Evolutionary conservation across 2,888 invertebrate species (phyloP), one percentile per base, ranked within the genome.

Genomic region (Campaea margaritaria): DNA sequence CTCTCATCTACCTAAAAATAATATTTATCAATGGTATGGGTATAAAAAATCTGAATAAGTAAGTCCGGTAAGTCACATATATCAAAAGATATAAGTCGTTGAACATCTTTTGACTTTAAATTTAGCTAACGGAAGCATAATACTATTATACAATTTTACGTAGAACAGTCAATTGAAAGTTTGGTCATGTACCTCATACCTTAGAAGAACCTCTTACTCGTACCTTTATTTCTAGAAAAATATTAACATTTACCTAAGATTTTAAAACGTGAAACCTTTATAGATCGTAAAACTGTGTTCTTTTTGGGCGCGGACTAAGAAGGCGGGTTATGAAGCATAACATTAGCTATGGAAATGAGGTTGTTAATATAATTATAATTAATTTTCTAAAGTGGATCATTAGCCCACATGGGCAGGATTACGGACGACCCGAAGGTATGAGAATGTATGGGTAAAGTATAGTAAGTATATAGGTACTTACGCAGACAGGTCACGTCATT

Each of bases 281-380:
- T 39, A 41, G 34, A 47, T 47, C 36, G n/a, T 31, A 15, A 15
- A 16, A 43, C 14, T 31, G 38, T 47, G n/a, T 43, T 47, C 42
- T 36, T 58, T 62, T 49, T 39, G 34, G 15, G 13, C 67, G 67
- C 42, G 34, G 21, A 72, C 73, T 73, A 73, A 65, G 68, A 21
- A 68, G 69, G 71, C 69, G 67, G 67, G 62, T 56, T 64, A 63
- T 55, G 75, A 70, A 76, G 73, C 75, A 69, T 82, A 74, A 69
- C 74, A 85, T 85, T 85, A 85, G 73, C 62, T 83, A 83, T 83
- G 83, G 77, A 82, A 83, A 84, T 84, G 64, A 79, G 82, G 70
- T 79, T 76, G 77, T 78, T 81, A 76, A 71, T 74, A 78, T 83
- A 82, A 85, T 84, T 82, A 82, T 78, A 81, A 84, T 84, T 83